phyloP scores from a whole-genome alignment of 2,113 vertebrate species.

The Helogale parvula region DNA sequence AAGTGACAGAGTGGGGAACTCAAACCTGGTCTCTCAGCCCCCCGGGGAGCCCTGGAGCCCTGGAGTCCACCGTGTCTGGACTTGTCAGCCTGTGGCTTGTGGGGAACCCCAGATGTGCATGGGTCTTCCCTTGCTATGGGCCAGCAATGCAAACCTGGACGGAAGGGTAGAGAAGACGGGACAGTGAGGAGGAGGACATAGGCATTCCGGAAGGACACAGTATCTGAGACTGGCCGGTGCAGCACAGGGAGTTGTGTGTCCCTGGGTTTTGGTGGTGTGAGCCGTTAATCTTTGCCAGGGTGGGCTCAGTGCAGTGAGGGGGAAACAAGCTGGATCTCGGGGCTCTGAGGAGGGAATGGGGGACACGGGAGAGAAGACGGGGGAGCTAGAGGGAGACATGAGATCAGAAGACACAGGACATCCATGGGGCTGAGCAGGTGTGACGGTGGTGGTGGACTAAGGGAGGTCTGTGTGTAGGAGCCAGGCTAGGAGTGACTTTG shows the following conservation, averaged over 20 bases:
- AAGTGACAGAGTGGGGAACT: not conserved
- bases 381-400: not conserved
- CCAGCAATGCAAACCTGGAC: no score
- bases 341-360: not conserved
- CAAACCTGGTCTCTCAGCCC: not conserved
- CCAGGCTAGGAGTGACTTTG: not conserved
- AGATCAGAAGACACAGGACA: not conserved
- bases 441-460: not conserved
- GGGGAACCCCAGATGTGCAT: rapidly evolving
- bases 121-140: no score
- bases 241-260: not conserved
- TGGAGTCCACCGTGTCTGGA: not conserved
- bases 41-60: not conserved
- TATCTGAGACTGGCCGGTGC: not conserved
- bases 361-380: not conserved
- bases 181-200: not conserved
- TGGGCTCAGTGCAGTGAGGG: not conserved
- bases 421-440: not conserved
- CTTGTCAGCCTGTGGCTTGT: not conserved
- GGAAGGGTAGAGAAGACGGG: no score
- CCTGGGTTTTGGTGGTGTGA: not conserved
- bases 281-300: not conserved
- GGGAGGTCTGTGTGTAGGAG: not conserved
- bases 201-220: not conserved
- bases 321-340: not conserved